phyloP scores from a whole-genome alignment of 1,140 invertebrate species.

The Lepidurus packardi region DNA sequence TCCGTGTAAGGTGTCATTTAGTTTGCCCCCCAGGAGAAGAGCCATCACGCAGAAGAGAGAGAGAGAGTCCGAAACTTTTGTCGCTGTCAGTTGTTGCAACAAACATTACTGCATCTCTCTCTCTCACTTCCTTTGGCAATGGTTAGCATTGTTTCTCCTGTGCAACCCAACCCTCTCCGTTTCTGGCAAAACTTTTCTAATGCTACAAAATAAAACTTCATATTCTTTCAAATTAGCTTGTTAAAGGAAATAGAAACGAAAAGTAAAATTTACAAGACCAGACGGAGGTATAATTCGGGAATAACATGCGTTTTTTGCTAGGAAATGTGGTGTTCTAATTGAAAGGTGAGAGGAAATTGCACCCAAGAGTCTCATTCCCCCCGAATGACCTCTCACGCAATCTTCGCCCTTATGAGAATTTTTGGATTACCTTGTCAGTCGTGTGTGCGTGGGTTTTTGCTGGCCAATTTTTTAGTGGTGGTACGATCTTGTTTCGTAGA shows the following conservation, averaged over 20 bases:
- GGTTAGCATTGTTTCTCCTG: background rate
- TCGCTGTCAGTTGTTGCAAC: conserved; percentile 14
- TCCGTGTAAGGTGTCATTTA: background rate
- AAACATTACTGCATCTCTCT: background rate
- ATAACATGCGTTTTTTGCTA: background rate
- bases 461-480: no score
- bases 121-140: background rate
- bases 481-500: no score
- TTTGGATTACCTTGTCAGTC: background rate
- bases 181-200: background rate
- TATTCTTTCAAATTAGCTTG: no score
- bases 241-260: no score
- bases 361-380: background rate
- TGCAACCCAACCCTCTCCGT: background rate
- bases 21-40: background rate
- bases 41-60: background rate
- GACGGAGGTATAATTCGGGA: background rate
- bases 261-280: background rate
- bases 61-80: background rate
- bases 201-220: background rate
- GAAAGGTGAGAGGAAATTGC: background rate
- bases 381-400: background rate
- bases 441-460: no score
- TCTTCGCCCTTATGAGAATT: background rate
- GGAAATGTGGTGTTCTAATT: background rate